A percentile compares a stretch with the other conserved stretches of the same genome.
Evolutionary conservation across 2,113 vertebrate species (phyloP).

Genomic region (Heterotilapia buettikoferi): DNA sequence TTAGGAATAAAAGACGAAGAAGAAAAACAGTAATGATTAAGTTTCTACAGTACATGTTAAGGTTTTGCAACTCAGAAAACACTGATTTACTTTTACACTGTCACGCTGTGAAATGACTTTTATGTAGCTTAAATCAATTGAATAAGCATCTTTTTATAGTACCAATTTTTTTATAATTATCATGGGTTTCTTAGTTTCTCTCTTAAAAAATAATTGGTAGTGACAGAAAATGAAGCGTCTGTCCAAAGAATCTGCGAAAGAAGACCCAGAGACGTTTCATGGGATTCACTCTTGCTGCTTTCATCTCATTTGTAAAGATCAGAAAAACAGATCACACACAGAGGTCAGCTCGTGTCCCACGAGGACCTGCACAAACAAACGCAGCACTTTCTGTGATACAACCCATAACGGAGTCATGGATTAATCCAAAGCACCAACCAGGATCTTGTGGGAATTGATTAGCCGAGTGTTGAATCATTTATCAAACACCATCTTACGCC

Average conservation of each 20-base stretch:
- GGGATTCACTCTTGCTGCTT: not conserved
- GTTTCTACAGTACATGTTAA: not conserved
- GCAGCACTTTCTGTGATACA: not conserved
- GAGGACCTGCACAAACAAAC: not conserved
- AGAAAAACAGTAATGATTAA: not conserved
- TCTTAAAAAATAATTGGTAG: not conserved
- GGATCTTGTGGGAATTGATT: conserved; percentile 24
- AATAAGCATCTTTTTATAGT: not conserved
- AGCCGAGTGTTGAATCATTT: conserved; percentile 34
- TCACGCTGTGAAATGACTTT: not conserved
- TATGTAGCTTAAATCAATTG: not conserved
- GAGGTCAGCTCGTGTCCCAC: not conserved
- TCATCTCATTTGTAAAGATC: not conserved
- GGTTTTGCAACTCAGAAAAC: not conserved
- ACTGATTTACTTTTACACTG: conserved; percentile 5
- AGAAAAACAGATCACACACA: not conserved
- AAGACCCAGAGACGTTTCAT: not conserved
- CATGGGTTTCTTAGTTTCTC: not conserved
- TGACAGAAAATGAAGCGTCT: not conserved
- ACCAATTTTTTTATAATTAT: not conserved
- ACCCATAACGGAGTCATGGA: not conserved
- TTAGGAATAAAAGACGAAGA: not conserved
- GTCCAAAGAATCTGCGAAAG: not conserved
- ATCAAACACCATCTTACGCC: conserved; percentile 16
- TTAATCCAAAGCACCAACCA: conserved; percentile 14